Percentiles rank a stretch among this genome's conserved stretches.
Evolutionary conservation across 2,888 invertebrate species (phyloP).

Genomic region (Lydus trimaculatus): DNA sequence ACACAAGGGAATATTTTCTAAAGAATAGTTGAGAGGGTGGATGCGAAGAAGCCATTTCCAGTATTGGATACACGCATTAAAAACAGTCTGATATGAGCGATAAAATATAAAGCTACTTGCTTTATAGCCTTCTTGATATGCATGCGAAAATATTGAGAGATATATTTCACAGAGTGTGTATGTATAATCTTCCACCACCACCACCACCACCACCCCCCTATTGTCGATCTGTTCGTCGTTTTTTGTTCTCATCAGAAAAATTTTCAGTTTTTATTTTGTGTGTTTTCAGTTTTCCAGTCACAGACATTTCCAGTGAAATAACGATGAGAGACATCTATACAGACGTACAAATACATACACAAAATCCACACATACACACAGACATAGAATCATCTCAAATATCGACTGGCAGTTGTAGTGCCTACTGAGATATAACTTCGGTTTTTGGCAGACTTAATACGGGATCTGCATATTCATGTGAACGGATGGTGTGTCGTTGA

Average conservation of each 20-base stretch:
- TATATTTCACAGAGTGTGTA: conserved; percentile 44
- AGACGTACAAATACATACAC: not conserved
- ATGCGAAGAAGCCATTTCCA: conserved; percentile 49
- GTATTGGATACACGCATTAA: conserved; percentile 58
- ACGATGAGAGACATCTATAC: not conserved
- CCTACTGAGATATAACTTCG: conserved; percentile 56
- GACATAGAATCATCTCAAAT: conserved; percentile 44
- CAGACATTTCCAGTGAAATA: not conserved
- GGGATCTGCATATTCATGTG: conserved; percentile 60
- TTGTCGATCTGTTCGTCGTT: not conserved
- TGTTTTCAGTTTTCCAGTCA: not conserved
- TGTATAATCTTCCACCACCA: not conserved
- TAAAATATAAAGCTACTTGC: conserved; percentile 58
- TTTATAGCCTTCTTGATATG: conserved; percentile 57
- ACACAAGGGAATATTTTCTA: not conserved
- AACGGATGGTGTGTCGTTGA: conserved; percentile 44
- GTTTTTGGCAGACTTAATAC: conserved; percentile 60
- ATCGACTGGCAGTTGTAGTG: conserved; percentile 45
- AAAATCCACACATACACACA: not conserved
- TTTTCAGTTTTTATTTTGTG: not conserved
- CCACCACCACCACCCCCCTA: not conserved
- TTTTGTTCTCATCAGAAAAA: not conserved
- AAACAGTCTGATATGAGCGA: conserved; percentile 56
- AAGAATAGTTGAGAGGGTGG: conserved; percentile 26
- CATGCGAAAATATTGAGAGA: conserved; percentile 56